Evolutionary conservation across 2,797 vertebrate species (phyloP), one percentile per base, ranked within the genome.

Genomic region (Tapera naevia): DNA sequence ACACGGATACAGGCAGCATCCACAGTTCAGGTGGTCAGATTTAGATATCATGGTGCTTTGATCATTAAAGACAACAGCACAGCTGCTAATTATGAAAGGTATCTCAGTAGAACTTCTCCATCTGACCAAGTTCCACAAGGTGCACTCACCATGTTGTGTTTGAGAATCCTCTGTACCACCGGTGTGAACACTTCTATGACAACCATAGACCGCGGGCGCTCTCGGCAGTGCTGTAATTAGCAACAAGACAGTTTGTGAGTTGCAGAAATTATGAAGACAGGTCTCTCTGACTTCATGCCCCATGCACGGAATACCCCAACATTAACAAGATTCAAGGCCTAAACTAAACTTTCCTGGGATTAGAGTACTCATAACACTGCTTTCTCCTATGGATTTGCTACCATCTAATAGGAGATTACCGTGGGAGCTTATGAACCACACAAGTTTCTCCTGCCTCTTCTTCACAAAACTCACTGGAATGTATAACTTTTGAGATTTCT

Each of bases 121-220:
- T 2, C 8, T 15, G 48, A 76, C 25, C 30, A 43, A 41, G 57
- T 43, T 45, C 35, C 60, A 48, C 0, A 0, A 37, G 0, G 0
- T 6, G 11, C 23, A 97, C 98, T 98, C 97, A 99, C 99, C 99
- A 99, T 99, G 97, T 99, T 99, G 97, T 99, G 99, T 97, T 99
- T 99, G 97, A 99, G 99, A 97, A 99, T 99, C 97, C 99, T 99
- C 98, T 99, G 99, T 74, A 99, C 99, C 97, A 99, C 99, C 0
- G 99, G 99, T 9, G 99, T 99, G 98, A 99, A 99, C 74, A 99
- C 99, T 96, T 99, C 99, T 17, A 99, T 99, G 91, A 99, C 99
- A 61, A 99, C 99, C 99, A 99, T 99, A 43, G 99, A 99, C 85
- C 99, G 98, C 3, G 99, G 99, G 69, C 99, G 98, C 96, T 99